Base-by-base conservation (phyloP, 2,797 vertebrate species). In the Nothura maculosa region DNA sequence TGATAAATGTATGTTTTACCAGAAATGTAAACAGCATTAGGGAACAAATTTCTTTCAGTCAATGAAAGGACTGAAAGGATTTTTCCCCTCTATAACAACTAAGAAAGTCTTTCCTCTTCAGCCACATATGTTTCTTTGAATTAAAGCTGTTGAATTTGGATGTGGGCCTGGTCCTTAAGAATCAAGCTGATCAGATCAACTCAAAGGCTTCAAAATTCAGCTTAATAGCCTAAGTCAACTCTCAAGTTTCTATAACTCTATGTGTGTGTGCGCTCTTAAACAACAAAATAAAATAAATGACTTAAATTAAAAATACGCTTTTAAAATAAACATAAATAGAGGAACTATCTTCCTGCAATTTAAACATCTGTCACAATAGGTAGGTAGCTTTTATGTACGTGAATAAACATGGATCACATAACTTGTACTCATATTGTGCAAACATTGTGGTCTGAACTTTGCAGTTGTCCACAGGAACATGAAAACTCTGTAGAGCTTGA, bases 1-100 rank as follows among this genome's bases (percentile, higher is more conserved):
- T 87, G 85, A 94, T 81, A 96, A 96, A 96, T 94, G 87, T 79
- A 79, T 67, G 69, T 89, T 95, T 95, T 90, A 67, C 38, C 24
- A 93, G 93, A 72, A 61, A 92, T 27, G 27, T 68, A 78, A 83
- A 75, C 54, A 91, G 21, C 28, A 42, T 78, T 36, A 67, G 32
- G 73, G 69, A 91, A 85, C 16, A 83, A 92, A 90, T 63, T 63
- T 6, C 32, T 91, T 93, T 86, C 85, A 80, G 79, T 43, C 66
- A 90, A 75, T 57, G 27, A 74, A 91, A 96, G 40, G 60, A 87
- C 48, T 82, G 42, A 81, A 24, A 85, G 16, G n/a, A n/a, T 27
- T 94, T 95, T 84, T 77, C 25, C 11, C 57, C 47, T 75, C 57
- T 87, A 16, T 78, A 90, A 60, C 52, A 73, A 13, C 52, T 81